These are phyloP conservation scores for Agonopterix heracliana DNA, from an alignment of 2,888 invertebrate species.

Conservation along the genomic window DNA sequence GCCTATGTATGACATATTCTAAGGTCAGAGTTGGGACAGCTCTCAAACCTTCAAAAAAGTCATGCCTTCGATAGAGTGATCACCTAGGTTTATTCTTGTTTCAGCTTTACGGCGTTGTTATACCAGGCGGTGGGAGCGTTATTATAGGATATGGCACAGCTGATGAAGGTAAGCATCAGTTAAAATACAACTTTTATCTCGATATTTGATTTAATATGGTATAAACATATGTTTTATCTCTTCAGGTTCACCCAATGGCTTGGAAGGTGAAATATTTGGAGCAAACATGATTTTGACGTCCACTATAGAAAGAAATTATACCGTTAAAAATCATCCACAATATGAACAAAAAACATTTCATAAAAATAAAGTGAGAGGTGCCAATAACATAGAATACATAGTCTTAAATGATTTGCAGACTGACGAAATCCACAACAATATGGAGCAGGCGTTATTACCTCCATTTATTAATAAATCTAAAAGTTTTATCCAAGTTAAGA, in stretches of 20 bases:
- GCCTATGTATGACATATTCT: too few species aligned
- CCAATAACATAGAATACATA: constrained; percentile 37
- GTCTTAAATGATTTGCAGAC: constrained; percentile 46
- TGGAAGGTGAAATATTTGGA: constrained; percentile 82
- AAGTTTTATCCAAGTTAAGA: constrained; percentile 33
- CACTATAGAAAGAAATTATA: constrained; percentile 65
- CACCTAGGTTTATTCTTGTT: constrained; percentile 27
- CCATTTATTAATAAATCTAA: constrained; percentile 18
- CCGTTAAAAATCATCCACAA: constrained; percentile 36
- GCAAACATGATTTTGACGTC: constrained; percentile 79
- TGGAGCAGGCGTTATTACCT: constrained; percentile 27
- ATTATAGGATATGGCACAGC: constrained; percentile 83
- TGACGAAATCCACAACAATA: constrained; percentile 38
- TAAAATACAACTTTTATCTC: not conserved
- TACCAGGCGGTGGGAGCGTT: constrained; percentile 78
- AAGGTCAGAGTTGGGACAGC: too few species aligned
- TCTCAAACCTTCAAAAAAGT: too few species aligned
- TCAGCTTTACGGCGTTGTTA: constrained; percentile 71
- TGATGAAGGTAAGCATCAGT: constrained; percentile 70
- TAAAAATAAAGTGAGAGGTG: constrained; percentile 42
- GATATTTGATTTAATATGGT: not conserved
- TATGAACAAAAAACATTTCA: constrained; percentile 41
- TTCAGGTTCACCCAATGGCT: constrained; percentile 77
- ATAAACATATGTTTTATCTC: constrained; percentile 9
- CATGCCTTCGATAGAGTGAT: too few species aligned